A percentile compares a stretch with the other conserved stretches of the same genome.
phyloP scores from a whole-genome alignment of 1,140 invertebrate species.

The Neodiprion pinetum region DNA sequence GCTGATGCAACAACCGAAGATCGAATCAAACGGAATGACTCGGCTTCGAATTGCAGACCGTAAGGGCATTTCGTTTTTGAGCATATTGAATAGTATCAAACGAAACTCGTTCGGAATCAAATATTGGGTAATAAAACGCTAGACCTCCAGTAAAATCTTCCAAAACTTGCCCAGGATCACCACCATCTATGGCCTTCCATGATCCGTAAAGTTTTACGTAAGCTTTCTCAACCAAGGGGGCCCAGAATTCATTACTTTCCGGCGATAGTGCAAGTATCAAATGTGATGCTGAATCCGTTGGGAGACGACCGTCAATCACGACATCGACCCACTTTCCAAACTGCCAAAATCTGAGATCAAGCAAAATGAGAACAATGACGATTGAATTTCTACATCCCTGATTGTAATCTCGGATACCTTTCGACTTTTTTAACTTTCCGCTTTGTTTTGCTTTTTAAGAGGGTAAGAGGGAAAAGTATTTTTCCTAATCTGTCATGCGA shows the following conservation, averaged over 20 bases:
- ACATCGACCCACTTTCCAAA: constrained; percentile 93
- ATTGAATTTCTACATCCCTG: no score
- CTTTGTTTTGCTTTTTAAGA: no score
- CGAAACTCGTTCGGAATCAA: constrained; percentile 64
- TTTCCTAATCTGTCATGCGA: no score
- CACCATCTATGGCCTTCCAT: constrained; percentile 97
- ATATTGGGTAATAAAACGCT: constrained; percentile 92
- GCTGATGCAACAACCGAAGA: constrained; percentile 57
- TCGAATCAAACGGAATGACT: no score
- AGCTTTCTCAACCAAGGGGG: constrained; percentile 95
- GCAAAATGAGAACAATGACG: no score
- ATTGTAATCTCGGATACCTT: constrained; percentile 1
- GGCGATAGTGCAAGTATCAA: constrained; percentile 94
- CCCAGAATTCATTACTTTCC: constrained; percentile 96
- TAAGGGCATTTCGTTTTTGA: constrained; percentile 90
- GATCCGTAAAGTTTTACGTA: constrained; percentile 97
- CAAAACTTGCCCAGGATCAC: constrained; percentile 97
- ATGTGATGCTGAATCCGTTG: constrained; percentile 82
- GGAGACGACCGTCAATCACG: constrained; percentile 93
- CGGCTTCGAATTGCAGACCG: constrained; percentile 75
- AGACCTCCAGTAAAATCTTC: constrained; percentile 99
- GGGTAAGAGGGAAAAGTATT: no score
- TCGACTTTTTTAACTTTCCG: background rate
- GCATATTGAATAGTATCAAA: constrained; percentile 90
- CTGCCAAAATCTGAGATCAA: constrained; percentile 83